These are phyloP conservation scores for Bryconaethiops microstoma DNA, from an alignment of 2,797 vertebrate species.

Conservation along the genomic window DNA sequence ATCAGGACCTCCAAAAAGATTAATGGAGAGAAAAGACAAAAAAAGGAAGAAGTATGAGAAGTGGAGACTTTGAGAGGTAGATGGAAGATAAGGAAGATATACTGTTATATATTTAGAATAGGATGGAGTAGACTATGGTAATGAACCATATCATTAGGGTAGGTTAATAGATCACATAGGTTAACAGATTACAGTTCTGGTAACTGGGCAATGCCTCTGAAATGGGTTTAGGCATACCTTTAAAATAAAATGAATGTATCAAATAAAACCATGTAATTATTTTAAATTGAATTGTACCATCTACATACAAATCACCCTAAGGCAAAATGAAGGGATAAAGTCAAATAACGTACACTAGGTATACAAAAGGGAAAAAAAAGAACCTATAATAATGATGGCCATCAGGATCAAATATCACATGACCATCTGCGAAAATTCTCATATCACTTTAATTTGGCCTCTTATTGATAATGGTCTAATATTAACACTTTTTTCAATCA, in stretches of 20 bases:
- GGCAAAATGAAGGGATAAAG: background rate
- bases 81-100: slow-evolving; percentile 48
- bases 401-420: slow-evolving; percentile 26
- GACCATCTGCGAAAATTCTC: slow-evolving; percentile 57
- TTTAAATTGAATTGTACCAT: slow-evolving; percentile 5
- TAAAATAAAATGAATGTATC: background rate
- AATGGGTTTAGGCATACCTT: background rate
- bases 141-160: slow-evolving; percentile 3
- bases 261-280: background rate
- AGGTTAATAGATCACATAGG: background rate
- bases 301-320: background rate
- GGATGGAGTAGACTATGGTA: background rate
- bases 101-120: slow-evolving; percentile 45
- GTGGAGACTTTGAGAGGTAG: slow-evolving; percentile 47
- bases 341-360: background rate
- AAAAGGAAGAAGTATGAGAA: slow-evolving; percentile 33
- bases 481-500: slow-evolving; percentile 76
- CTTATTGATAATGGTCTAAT: slow-evolving; percentile 68
- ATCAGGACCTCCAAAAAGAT: slow-evolving; percentile 91
- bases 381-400: slow-evolving; percentile 30
- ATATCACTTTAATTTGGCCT: slow-evolving; percentile 64
- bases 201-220: background rate
- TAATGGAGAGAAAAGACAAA: slow-evolving; percentile 77
- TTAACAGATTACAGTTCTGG: background rate
- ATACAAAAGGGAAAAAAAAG: slow-evolving; percentile 27